These are phyloP conservation scores for Poecilia wingei DNA, from an alignment of 2,797 vertebrate genomes.

Conservation along the genomic window DNA sequence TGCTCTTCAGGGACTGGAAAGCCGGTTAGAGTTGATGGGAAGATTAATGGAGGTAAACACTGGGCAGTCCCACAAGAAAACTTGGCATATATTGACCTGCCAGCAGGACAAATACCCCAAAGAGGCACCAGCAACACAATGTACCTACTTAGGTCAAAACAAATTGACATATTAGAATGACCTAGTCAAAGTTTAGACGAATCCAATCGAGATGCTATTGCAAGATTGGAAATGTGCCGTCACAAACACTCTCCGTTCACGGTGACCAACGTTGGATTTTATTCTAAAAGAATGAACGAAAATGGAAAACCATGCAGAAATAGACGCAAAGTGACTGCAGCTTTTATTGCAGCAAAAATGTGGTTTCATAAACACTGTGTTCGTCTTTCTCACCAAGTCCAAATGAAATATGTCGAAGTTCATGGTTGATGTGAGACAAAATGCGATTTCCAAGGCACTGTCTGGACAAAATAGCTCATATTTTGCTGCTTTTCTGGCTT, in stretches of 20 bases:
- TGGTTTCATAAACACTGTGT: background rate
- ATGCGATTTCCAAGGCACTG: background rate
- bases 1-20: background rate
- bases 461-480: conserved; percentile 14
- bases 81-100: background rate
- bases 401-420: background rate
- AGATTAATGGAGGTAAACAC: background rate
- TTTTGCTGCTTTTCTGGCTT: background rate
- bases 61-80: background rate
- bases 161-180: background rate
- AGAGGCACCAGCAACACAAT: background rate
- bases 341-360: background rate
- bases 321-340: background rate
- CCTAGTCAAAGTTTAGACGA: background rate
- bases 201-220: background rate
- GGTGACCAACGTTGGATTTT: background rate
- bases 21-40: background rate
- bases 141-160: background rate
- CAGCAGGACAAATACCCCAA: background rate
- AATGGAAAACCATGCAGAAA: background rate
- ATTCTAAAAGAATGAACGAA: background rate
- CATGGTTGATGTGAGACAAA: background rate
- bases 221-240: background rate
- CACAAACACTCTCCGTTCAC: background rate
- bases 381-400: background rate